Conservation (phyloP, 1,140 invertebrate species). For the Triops longicaudatus region DNA sequence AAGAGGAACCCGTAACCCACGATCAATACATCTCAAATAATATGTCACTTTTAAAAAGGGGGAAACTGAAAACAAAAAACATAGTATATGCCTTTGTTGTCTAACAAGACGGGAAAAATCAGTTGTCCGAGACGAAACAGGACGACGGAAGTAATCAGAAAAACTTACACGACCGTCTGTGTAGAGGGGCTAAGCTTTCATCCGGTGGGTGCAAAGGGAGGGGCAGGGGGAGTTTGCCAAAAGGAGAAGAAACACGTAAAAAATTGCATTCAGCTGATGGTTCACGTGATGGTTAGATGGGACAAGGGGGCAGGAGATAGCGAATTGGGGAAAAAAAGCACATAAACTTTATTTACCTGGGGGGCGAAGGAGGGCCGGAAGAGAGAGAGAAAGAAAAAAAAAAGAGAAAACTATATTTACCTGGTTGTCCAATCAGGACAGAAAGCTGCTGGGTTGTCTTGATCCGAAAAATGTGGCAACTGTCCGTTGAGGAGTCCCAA, state of each 20-base stretch:
- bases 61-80: neutral
- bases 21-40: neutral
- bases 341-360: too few relatives aligned
- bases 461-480: conserved; percentile 66
- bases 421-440: conserved; percentile 58
- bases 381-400: neutral
- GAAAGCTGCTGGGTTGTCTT: conserved; percentile 74
- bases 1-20: too few relatives aligned
- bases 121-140: neutral
- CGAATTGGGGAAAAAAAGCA: too few relatives aligned
- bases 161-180: neutral
- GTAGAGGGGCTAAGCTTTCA: too few relatives aligned
- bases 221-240: too few relatives aligned
- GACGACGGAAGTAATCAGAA: neutral
- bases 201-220: too few relatives aligned
- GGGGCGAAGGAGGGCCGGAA: neutral
- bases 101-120: neutral
- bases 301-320: too few relatives aligned
- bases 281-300: too few relatives aligned
- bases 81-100: neutral
- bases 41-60: neutral
- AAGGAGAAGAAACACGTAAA: too few relatives aligned
- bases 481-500: conserved; percentile 62
- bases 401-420: conserved; percentile 41
- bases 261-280: too few relatives aligned